Evolutionary conservation across 1,140 invertebrate species (phyloP), one percentile per base, ranked within the genome.

Genomic region (Drosophila bipectinata): DNA sequence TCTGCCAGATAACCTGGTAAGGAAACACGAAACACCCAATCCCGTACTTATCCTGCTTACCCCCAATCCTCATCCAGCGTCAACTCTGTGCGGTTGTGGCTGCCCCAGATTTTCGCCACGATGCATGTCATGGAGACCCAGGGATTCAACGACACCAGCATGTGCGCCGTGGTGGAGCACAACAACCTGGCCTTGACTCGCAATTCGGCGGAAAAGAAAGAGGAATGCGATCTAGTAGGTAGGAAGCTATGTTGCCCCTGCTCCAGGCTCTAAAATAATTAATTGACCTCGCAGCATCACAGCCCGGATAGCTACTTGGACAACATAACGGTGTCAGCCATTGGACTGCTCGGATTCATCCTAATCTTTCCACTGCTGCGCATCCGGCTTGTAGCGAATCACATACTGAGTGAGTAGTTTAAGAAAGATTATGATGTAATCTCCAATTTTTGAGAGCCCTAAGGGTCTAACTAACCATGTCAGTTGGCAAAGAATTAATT

Each of bases 51-150:
- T 6, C 26, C 26, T 28, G 7, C 26, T 28, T 28, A 28, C 6
- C 26, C 4, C 6, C 6, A 28, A 28, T 28, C 6, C 7, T 24
- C 10, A 12, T 9, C 0, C 10, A 88, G 83, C 10, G 73, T 89
- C 0, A 89, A 84, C 21, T 89, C 84, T 1, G 62, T 89, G 52
- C 85, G 84, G 10, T 26, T 89, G n/a, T 94, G 93, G 94, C 76
- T 94, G 51, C 94, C 94, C 0, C 93, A 94, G 57, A 84, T 94
- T 3, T 94, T 94, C 58, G 84, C 93, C 44, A 93, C 92, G 1
- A 90, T 93, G 49, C 91, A 92, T 72, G 55, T 91, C 37, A 79
- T 89, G 14, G 69, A 84, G 34, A 60, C 92, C 4, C 93, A 93
- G 5, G 90, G 93, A 1, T 63, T 85, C 0, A 68, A 93, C 12